phyloP scores from a whole-genome alignment of 2,888 invertebrate genomes.

The Crematogaster levior region DNA sequence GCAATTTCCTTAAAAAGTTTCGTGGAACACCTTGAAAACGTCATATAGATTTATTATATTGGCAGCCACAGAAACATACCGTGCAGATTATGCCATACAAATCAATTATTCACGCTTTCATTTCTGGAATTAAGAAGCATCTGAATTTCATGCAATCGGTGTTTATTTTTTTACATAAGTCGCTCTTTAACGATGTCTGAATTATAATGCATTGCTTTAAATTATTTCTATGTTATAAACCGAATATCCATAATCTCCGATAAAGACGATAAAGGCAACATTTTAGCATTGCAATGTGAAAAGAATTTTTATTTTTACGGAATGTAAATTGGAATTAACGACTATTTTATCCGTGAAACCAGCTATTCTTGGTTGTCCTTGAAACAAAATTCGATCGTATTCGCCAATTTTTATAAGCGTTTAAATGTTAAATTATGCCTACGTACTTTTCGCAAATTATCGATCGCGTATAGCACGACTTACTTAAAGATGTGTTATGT shows the following conservation, averaged over 20 bases:
- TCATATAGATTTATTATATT: slow-evolving; percentile 18
- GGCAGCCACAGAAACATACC: neutral
- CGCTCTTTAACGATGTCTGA: neutral
- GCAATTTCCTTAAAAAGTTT: slow-evolving; percentile 13
- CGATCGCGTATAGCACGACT: neutral
- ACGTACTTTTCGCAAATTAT: neutral
- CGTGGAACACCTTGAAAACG: slow-evolving; percentile 32
- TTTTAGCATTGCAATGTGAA: neutral
- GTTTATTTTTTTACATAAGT: neutral
- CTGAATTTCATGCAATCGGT: neutral
- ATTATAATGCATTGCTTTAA: neutral
- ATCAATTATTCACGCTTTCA: neutral
- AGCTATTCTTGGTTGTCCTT: slow-evolving; percentile 58
- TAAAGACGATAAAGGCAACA: slow-evolving; percentile 1
- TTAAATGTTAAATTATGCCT: slow-evolving; percentile 18
- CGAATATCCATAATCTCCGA: neutral
- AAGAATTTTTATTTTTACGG: neutral
- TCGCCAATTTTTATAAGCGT: slow-evolving; percentile 47
- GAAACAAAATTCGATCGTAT: slow-evolving; percentile 54
- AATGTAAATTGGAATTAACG: slow-evolving; percentile 31
- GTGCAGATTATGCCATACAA: neutral
- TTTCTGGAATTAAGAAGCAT: neutral
- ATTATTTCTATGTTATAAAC: neutral
- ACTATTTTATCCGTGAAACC: slow-evolving; percentile 26
- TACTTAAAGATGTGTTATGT: neutral